Conservation (phyloP, 1,140 invertebrate genomes). For the Dolichoris vasculosae region DNA sequence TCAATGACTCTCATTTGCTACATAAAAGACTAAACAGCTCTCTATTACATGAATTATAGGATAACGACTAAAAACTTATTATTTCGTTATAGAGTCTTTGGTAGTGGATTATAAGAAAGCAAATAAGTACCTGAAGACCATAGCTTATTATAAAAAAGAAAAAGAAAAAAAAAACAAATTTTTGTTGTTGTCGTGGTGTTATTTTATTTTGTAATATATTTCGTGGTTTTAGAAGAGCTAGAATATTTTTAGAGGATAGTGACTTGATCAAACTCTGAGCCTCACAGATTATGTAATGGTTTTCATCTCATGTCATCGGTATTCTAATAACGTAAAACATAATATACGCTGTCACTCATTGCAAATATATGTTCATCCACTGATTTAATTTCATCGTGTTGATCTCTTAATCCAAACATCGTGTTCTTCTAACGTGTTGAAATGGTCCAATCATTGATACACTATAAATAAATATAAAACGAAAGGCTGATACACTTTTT, state of each 20-base stretch:
- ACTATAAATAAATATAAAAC: slow-evolving; percentile 15
- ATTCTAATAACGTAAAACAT: neutral
- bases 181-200: neutral
- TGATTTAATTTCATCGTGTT: neutral
- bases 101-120: neutral
- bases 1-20: neutral
- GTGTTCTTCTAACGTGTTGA: slow-evolving; percentile 20
- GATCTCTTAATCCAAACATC: slow-evolving; percentile 12
- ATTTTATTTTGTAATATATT: slow-evolving; percentile 35
- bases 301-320: neutral
- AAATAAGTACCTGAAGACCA: slow-evolving; percentile 15
- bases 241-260: slow-evolving; percentile 23
- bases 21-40: slow-evolving; percentile 5
- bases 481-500: slow-evolving; percentile 45
- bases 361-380: neutral
- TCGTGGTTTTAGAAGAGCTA: slow-evolving; percentile 31
- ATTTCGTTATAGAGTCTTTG: neutral
- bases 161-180: neutral
- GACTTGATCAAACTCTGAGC: slow-evolving; percentile 38
- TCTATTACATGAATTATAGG: neutral
- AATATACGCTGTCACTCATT: neutral
- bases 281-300: slow-evolving; percentile 5
- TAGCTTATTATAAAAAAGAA: neutral
- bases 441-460: slow-evolving; percentile 33
- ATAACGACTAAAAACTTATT: neutral